Percentiles rank a stretch among this genome's conserved stretches.
These are phyloP conservation scores for Luperina testacea DNA, from an alignment of 2,888 invertebrate genomes.

Conservation along the genomic window DNA sequence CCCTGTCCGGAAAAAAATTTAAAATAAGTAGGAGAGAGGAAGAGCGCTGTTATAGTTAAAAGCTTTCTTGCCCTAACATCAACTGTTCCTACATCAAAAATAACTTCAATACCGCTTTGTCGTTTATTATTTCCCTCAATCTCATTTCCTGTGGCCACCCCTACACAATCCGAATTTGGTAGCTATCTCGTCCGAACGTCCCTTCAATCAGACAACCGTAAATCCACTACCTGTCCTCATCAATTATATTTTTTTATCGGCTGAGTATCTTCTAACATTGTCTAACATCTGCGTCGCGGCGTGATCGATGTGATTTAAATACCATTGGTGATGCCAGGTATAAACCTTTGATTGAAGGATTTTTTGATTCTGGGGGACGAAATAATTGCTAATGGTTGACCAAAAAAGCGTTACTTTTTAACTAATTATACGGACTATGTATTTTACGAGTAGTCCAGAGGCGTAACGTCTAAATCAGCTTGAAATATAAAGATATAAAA, in stretches of 20 bases:
- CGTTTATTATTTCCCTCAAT: slow-evolving; percentile 26
- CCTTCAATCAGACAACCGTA: slow-evolving; percentile 66
- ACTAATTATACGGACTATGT: background rate
- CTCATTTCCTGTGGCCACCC: slow-evolving; percentile 54
- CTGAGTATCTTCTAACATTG: slow-evolving; percentile 79
- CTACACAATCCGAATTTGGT: slow-evolving; percentile 56
- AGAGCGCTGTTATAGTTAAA: too few species aligned
- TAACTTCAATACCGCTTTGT: slow-evolving; percentile 8
- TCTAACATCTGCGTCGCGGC: slow-evolving; percentile 79
- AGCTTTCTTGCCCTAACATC: background rate
- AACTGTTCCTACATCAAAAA: slow-evolving; percentile 7
- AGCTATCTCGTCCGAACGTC: slow-evolving; percentile 60
- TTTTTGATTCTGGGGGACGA: slow-evolving; percentile 7
- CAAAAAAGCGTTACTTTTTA: background rate
- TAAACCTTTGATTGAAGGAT: slow-evolving; percentile 46
- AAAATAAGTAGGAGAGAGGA: too few species aligned
- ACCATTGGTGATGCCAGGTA: slow-evolving; percentile 71
- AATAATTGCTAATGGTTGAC: slow-evolving; percentile 2
- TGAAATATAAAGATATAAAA: background rate
- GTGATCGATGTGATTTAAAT: slow-evolving; percentile 87
- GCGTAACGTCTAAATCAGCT: background rate
- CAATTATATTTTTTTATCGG: slow-evolving; percentile 87
- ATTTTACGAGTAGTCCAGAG: too few species aligned
- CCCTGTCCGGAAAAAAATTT: too few species aligned
- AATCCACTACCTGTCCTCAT: slow-evolving; percentile 85